Evolutionary conservation across 2,113 vertebrate species (phyloP).

Genomic region (Macquaria australasica): DNA sequence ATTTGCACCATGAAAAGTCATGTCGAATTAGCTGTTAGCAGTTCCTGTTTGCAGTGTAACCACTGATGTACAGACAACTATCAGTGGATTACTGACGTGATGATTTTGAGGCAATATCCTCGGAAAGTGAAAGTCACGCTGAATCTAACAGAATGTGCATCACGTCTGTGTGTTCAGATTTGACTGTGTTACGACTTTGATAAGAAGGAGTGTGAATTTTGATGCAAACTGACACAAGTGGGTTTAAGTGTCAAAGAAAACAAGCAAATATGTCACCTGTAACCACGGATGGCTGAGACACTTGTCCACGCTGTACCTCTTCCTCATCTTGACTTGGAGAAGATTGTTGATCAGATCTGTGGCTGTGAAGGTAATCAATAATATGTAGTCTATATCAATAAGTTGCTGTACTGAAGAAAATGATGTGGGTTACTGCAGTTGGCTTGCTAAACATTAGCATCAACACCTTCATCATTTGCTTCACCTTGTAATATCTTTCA

Average conservation of each 20-base stretch:
- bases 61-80: not conserved
- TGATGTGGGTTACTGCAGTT: not conserved
- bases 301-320: constrained; percentile 98
- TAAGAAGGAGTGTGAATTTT: not conserved
- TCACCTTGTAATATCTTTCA: constrained; percentile 1
- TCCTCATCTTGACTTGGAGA: constrained; percentile 99
- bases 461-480: not conserved
- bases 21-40: not conserved
- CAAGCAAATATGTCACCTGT: constrained; percentile 85
- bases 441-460: not conserved
- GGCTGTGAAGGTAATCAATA: constrained; percentile 81
- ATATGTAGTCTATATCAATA: not conserved
- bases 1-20: not conserved
- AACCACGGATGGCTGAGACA: constrained; percentile 98
- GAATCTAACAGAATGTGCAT: not conserved
- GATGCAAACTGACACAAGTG: not conserved
- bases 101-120: not conserved
- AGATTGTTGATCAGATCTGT: constrained; percentile 99
- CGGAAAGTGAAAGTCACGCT: not conserved
- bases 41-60: constrained; percentile 1
- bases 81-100: not conserved
- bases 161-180: not conserved
- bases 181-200: not conserved
- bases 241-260: not conserved
- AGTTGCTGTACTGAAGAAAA: too few relatives aligned